Conservation (phyloP, 2,888 invertebrate species). For the Schizaphis graminum region DNA sequence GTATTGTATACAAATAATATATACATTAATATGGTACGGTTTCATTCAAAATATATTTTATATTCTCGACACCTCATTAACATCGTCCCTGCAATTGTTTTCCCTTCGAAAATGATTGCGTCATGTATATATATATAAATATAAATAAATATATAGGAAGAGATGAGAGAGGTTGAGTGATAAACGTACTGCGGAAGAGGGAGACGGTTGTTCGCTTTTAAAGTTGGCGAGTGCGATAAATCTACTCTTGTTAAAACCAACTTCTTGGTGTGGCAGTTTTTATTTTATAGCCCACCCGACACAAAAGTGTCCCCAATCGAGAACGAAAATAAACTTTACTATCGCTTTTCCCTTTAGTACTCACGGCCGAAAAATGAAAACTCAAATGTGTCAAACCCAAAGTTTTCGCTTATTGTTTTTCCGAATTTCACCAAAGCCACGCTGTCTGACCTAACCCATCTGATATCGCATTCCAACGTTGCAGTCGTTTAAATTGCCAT, state of each 20-base stretch:
- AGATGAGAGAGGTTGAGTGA: background rate
- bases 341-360: conserved; percentile 13
- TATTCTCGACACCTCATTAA: background rate
- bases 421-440: background rate
- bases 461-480: background rate
- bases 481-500: background rate
- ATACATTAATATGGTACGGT: background rate
- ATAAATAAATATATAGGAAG: background rate
- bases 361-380: background rate
- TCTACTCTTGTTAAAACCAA: conserved; percentile 47
- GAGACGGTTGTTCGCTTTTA: background rate
- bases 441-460: background rate
- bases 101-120: background rate
- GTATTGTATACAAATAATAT: background rate
- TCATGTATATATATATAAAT: background rate
- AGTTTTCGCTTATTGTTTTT: background rate
- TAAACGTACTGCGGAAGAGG: background rate
- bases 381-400: conserved; percentile 1
- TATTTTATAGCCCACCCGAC: conserved; percentile 41
- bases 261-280: conserved; percentile 52
- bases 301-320: conserved; percentile 9
- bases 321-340: conserved; percentile 52
- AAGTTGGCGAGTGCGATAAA: conserved; percentile 44
- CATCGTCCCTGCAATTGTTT: conserved; percentile 6
- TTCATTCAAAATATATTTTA: background rate